These are phyloP conservation scores for Speoplatyrhinus poulsoni DNA, from an alignment of 2,113 vertebrate genomes.

Conservation along the genomic window DNA sequence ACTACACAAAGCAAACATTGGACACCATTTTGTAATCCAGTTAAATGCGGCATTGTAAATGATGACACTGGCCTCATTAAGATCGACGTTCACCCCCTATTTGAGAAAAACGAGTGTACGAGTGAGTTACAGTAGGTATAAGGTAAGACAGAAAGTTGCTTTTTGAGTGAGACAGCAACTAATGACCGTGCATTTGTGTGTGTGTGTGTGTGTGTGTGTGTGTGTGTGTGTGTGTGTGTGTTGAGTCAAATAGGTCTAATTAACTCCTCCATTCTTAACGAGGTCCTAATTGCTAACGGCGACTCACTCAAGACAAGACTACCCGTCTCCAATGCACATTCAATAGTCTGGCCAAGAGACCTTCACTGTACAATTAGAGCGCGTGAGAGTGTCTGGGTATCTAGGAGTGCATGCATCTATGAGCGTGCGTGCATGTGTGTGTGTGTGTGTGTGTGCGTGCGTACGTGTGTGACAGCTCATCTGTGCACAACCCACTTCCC, in stretches of 20 bases:
- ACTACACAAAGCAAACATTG: too few species aligned
- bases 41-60: too few species aligned
- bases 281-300: constrained; percentile 66
- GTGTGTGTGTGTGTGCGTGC: constrained; percentile 17
- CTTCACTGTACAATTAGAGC: constrained; percentile 56
- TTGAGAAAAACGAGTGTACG: not conserved
- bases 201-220: constrained; percentile 26
- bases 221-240: constrained; percentile 28
- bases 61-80: too few species aligned
- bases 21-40: too few species aligned
- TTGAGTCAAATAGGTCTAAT: constrained; percentile 53
- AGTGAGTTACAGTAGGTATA: not conserved
- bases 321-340: constrained; percentile 39
- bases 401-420: constrained; percentile 12
- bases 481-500: constrained; percentile 76
- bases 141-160: constrained; percentile 19
- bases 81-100: too few species aligned
- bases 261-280: constrained; percentile 65
- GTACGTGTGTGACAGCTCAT: constrained; percentile 37
- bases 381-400: constrained; percentile 6
- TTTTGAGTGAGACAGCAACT: too few species aligned
- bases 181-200: constrained; percentile 9
- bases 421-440: constrained; percentile 39
- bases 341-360: constrained; percentile 66
- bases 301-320: constrained; percentile 67